Percentiles rank a stretch among this genome's conserved stretches.
phyloP scores from a whole-genome alignment of 2,797 vertebrate species.

The Cynodonichthys magdalenae region DNA sequence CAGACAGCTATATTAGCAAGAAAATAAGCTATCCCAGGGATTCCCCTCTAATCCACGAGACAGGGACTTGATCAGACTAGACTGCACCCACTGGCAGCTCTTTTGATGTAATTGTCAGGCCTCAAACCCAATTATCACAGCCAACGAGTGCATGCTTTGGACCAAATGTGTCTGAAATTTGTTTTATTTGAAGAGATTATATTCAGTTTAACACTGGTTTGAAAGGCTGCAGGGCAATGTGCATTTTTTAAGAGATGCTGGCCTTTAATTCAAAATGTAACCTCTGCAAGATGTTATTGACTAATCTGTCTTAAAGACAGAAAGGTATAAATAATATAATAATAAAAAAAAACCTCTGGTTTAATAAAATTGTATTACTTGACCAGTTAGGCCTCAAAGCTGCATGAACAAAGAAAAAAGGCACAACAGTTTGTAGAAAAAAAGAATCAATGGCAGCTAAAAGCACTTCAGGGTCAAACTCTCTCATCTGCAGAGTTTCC shows the following conservation, averaged over 20 bases:
- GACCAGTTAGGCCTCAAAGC: conserved; percentile 22
- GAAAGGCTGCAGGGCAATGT: too few relatives aligned
- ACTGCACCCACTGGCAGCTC: neutral
- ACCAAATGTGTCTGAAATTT: neutral
- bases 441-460: conserved; percentile 42
- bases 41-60: conserved; percentile 23
- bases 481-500: conserved; percentile 22
- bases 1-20: conserved; percentile 25
- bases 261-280: too few relatives aligned
- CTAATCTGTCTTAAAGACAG: too few relatives aligned
- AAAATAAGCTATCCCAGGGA: conserved; percentile 1
- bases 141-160: neutral
- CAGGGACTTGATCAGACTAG: conserved; percentile 1
- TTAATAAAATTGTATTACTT: conserved; percentile 39
- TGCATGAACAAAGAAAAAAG: conserved; percentile 46
- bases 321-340: too few relatives aligned
- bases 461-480: conserved; percentile 9
- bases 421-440: conserved; percentile 21
- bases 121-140: conserved; percentile 22
- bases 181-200: neutral
- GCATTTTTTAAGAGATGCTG: too few relatives aligned
- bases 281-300: too few relatives aligned
- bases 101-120: conserved; percentile 22
- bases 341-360: conserved; percentile 12
- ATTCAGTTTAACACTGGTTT: too few relatives aligned